phyloP scores from a whole-genome alignment of 1,140 invertebrate genomes.

The Sycophila sp. region DNA sequence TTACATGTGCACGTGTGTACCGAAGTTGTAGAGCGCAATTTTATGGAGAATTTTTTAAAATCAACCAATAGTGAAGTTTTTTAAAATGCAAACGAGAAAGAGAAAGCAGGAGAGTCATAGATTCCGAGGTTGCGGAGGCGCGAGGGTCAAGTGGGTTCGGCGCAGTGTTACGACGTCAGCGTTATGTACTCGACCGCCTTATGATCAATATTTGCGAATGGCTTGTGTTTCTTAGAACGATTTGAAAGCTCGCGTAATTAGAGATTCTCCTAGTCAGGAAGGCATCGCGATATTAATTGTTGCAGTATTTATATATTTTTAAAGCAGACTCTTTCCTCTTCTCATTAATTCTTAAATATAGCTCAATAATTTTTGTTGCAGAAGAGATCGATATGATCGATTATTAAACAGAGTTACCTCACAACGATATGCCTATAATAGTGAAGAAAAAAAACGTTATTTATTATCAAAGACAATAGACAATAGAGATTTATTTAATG shows the following conservation, averaged over 20 bases:
- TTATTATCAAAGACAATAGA: conserved; percentile 59
- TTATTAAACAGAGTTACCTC: conserved; percentile 44
- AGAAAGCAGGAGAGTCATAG: too few species aligned
- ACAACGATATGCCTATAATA: conserved; percentile 54
- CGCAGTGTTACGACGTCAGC: conserved; percentile 12
- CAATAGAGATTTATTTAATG: conserved; percentile 58
- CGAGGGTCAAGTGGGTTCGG: conserved; percentile 10
- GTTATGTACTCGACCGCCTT: conserved; percentile 13
- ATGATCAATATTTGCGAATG: too few species aligned
- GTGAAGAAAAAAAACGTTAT: conserved; percentile 38
- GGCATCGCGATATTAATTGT: conserved; percentile 61
- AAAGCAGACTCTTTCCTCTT: conserved; percentile 44
- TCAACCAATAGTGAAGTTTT: too few species aligned
- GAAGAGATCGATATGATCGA: conserved; percentile 38
- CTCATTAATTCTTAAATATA: conserved; percentile 39
- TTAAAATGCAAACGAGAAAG: too few species aligned
- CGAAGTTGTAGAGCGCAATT: too few species aligned
- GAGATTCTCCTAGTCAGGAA: conserved; percentile 59
- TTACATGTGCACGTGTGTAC: not conserved
- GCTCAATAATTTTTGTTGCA: conserved; percentile 47
- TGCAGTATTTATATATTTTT: conserved; percentile 60
- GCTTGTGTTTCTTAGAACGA: too few species aligned
- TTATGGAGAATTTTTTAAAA: too few species aligned
- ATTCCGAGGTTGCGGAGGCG: not conserved
- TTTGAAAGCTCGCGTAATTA: conserved; percentile 27